phyloP scores from a whole-genome alignment of 2,888 invertebrate species.

The Platycheirus albimanus region DNA sequence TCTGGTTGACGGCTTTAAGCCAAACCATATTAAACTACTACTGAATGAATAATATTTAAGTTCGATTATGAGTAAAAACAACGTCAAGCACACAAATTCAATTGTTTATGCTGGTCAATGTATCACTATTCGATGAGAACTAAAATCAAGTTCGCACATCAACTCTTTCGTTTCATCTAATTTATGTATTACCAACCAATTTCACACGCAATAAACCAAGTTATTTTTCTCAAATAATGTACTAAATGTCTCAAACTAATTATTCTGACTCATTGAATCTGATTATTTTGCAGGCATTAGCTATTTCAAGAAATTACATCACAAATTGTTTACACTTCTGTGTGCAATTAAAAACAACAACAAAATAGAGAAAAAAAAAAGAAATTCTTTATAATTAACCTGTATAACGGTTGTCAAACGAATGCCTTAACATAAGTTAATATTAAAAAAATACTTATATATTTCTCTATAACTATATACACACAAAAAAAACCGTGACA shows the following conservation, averaged over 20 bases:
- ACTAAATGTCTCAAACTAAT: conserved; percentile 11
- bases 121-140: conserved; percentile 5
- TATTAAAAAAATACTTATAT: conserved; percentile 39
- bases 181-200: neutral
- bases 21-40: too few species aligned
- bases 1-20: too few species aligned
- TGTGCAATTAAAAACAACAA: conserved; percentile 18
- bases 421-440: conserved; percentile 12
- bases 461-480: conserved; percentile 17
- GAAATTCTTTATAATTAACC: conserved; percentile 42
- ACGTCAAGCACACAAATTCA: neutral
- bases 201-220: conserved; percentile 29
- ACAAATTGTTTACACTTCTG: conserved; percentile 31
- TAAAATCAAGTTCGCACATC: conserved; percentile 3
- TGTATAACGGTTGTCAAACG: conserved; percentile 49
- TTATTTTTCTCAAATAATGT: conserved; percentile 9
- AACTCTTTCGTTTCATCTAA: conserved; percentile 18
- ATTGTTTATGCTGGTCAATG: too few species aligned
- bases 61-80: too few species aligned
- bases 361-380: conserved; percentile 22
- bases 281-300: neutral
- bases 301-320: conserved; percentile 60
- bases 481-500: neutral
- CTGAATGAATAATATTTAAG: too few species aligned
- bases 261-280: conserved; percentile 11